Conservation (phyloP, 2,888 invertebrate species). For the Ectobius pallidus region DNA sequence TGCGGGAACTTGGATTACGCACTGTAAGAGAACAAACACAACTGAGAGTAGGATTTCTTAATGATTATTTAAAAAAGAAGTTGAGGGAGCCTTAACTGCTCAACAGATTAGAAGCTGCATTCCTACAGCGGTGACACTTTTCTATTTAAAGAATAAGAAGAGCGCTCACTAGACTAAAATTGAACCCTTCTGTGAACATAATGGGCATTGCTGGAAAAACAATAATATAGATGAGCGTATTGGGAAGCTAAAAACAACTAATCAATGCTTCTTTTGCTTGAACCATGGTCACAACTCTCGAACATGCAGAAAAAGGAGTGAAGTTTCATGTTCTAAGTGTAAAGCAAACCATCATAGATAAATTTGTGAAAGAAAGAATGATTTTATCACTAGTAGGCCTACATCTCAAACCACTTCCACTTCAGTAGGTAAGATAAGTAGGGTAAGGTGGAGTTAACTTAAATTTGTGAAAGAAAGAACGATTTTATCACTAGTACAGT, state of each 20-base stretch:
- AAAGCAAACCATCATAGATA: background rate
- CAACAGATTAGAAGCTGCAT: too few relatives aligned
- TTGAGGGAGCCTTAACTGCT: too few relatives aligned
- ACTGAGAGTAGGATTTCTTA: too few relatives aligned
- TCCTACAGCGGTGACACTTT: too few relatives aligned
- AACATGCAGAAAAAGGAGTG: background rate
- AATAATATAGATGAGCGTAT: background rate
- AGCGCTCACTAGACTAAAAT: too few relatives aligned
- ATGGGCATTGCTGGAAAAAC: background rate
- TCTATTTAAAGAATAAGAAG: background rate
- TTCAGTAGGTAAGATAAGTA: background rate
- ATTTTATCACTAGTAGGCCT: background rate
- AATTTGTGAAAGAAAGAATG: background rate
- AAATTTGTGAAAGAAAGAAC: too few relatives aligned
- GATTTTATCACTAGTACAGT: too few relatives aligned
- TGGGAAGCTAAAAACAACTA: background rate
- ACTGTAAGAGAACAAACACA: too few relatives aligned
- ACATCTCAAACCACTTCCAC: background rate
- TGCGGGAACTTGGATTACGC: too few relatives aligned
- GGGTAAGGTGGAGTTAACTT: too few relatives aligned
- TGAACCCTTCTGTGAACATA: background rate
- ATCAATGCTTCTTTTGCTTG: background rate
- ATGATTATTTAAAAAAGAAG: too few relatives aligned
- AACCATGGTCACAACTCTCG: background rate
- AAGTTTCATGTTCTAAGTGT: background rate